These are phyloP conservation scores for Aphis craccivora DNA, from an alignment of 1,140 invertebrate species.

Conservation along the genomic window DNA sequence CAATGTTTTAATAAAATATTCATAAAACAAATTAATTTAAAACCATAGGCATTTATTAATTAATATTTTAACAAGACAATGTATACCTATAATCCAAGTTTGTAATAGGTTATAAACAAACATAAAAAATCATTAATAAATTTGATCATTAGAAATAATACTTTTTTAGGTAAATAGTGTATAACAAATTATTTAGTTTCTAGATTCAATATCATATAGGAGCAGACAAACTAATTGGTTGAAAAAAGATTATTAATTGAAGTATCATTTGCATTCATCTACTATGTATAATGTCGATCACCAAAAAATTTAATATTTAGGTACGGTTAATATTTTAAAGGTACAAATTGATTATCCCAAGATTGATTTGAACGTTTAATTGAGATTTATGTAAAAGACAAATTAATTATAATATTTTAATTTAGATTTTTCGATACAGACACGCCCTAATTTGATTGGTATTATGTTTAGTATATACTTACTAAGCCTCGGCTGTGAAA, in stretches of 20 bases:
- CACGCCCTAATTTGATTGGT: constrained; percentile 58
- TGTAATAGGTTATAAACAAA: not conserved
- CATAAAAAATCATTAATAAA: not conserved
- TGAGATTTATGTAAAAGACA: not conserved
- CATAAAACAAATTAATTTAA: not conserved
- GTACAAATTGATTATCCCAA: not conserved
- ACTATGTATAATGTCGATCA: not conserved
- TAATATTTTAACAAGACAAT: not conserved
- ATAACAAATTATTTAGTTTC: not conserved
- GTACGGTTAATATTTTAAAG: not conserved
- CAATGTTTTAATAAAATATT: not conserved
- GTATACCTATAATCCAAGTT: not conserved
- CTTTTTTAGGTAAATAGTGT: not conserved
- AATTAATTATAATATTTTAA: not conserved
- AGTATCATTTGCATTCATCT: not conserved
- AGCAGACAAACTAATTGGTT: not conserved
- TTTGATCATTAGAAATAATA: not conserved
- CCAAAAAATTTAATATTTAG: not conserved
- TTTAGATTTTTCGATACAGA: not conserved
- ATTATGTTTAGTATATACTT: constrained; percentile 68
- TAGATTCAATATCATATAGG: not conserved
- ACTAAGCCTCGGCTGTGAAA: constrained; percentile 96
- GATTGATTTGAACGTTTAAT: not conserved
- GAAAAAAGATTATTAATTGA: not conserved
- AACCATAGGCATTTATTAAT: not conserved